Evolutionary conservation across 2,888 invertebrate species (phyloP).

Genomic region (Steromphala cineraria): DNA sequence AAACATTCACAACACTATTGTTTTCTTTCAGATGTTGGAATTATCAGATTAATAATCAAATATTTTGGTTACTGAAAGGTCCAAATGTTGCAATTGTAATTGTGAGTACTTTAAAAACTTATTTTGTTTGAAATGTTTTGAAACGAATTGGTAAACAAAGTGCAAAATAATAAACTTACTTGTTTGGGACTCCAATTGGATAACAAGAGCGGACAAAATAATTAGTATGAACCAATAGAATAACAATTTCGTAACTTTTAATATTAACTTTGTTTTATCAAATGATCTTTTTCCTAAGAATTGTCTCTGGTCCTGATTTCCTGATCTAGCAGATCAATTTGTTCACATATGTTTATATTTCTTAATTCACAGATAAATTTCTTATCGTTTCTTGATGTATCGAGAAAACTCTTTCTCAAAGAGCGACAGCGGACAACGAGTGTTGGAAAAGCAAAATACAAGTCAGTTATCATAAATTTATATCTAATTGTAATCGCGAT

Average conservation of each 20-base stretch:
- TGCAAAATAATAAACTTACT: no score
- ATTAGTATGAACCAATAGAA: no score
- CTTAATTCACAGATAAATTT: slow-evolving; percentile 80
- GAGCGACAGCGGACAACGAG: slow-evolving; percentile 80
- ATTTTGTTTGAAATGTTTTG: no score
- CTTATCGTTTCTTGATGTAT: slow-evolving; percentile 81
- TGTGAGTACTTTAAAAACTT: slow-evolving; percentile 30
- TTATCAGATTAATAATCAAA: slow-evolving; percentile 31
- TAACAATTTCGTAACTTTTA: no score
- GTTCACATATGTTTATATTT: background rate
- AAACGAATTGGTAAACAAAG: no score
- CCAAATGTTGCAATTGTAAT: slow-evolving; percentile 38
- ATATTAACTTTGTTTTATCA: no score
- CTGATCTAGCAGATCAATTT: background rate
- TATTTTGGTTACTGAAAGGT: slow-evolving; percentile 43
- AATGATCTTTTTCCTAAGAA: no score
- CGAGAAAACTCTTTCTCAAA: slow-evolving; percentile 79
- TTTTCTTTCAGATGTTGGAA: slow-evolving; percentile 41
- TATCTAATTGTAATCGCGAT: no score
- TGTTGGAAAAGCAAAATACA: slow-evolving; percentile 78
- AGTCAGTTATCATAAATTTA: slow-evolving; percentile 75
- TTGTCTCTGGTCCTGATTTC: no score
- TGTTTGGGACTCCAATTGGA: no score
- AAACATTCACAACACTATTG: background rate
- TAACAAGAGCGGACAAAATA: no score